Conservation (phyloP, 2,113 vertebrate genomes). For the Bufo gargarizans region DNA sequence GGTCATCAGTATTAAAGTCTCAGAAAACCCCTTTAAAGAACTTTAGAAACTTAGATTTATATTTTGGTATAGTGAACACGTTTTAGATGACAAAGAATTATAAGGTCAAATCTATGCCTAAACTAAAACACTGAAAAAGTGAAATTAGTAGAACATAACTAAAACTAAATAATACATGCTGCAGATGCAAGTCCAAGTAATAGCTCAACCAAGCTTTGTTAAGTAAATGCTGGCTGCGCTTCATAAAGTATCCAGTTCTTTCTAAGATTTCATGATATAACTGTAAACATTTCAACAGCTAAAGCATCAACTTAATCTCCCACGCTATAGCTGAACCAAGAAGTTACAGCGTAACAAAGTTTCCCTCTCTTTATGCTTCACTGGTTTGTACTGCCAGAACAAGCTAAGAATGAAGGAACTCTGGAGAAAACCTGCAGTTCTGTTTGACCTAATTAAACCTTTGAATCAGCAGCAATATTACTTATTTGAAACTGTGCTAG, state of each 20-base stretch:
- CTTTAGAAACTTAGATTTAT: too few relatives aligned
- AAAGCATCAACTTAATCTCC: conserved; percentile 27
- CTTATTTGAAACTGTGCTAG: neutral
- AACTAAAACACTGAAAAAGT: neutral
- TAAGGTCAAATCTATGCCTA: neutral
- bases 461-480: conserved; percentile 9
- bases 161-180: neutral
- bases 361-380: conserved; percentile 33
- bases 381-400: neutral
- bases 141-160: neutral
- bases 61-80: neutral
- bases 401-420: neutral
- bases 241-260: neutral
- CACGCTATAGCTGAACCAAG: conserved; percentile 15
- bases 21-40: too few relatives aligned
- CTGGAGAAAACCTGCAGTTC: conserved; percentile 15
- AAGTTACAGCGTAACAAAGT: conserved; percentile 25
- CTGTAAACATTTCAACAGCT: conserved; percentile 11
- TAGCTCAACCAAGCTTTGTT: neutral
- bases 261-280: conserved; percentile 20
- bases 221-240: neutral
- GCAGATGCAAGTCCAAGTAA: neutral
- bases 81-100: neutral
- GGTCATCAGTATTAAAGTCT: too few relatives aligned
- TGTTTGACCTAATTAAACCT: conserved; percentile 20